Percentiles rank a stretch among this genome's conserved stretches.
phyloP scores from a whole-genome alignment of 2,113 vertebrate species.

The Oreocharis arfaki region DNA sequence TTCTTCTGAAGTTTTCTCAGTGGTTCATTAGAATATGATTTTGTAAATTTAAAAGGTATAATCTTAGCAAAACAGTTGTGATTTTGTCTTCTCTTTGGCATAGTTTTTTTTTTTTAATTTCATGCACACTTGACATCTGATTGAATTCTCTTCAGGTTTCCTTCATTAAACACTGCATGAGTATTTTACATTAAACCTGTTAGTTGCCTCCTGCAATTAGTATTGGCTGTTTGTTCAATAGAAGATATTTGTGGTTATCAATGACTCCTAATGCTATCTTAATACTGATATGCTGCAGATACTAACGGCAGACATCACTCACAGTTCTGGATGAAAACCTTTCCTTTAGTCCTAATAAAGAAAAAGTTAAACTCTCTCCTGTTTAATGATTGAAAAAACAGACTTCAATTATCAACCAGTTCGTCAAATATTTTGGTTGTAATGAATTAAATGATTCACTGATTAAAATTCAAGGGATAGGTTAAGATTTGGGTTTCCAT shows the following conservation, averaged over 20 bases:
- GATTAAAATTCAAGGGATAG: not conserved
- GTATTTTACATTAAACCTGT: not conserved
- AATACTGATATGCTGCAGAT: not conserved
- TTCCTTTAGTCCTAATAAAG: not conserved
- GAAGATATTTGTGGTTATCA: not conserved
- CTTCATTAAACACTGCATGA: not conserved
- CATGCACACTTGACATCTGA: not conserved
- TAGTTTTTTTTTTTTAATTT: not conserved
- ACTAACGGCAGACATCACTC: not conserved
- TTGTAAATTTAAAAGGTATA: not conserved
- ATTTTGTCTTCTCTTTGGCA: not conserved
- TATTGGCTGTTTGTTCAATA: constrained; percentile 4
- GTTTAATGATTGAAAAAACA: not conserved
- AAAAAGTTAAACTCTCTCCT: not conserved
- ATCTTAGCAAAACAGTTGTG: not conserved
- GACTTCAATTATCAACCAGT: not conserved
- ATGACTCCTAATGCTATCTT: not conserved
- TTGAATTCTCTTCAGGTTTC: not conserved
- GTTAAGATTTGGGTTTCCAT: not conserved
- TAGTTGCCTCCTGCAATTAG: not conserved
- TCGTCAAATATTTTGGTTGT: not conserved
- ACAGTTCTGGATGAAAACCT: not conserved
- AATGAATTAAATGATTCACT: not conserved
- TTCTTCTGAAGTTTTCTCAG: not conserved
- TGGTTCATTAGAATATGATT: not conserved